Evolutionary conservation across 2,888 invertebrate genomes (phyloP), one percentile per base, ranked within the genome.

Genomic region (Zeuzera pyrina): DNA sequence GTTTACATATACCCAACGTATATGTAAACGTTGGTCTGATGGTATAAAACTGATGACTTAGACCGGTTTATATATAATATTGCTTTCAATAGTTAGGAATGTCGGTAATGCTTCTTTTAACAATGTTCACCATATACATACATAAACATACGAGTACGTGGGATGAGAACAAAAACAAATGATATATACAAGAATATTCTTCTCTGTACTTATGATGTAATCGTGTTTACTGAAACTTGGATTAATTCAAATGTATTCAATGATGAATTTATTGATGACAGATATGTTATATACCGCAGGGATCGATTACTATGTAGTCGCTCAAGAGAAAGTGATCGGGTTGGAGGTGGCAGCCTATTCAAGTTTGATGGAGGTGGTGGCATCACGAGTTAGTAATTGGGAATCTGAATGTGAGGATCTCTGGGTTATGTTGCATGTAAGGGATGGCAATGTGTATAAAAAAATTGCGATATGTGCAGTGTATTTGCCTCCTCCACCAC

Each of bases 191-290:
- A 30, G 12, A 43, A 42, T 31, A 30, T 42, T 21, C 21, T 38
- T n/a, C 12, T 31, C 1, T 27, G 12, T 31, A 25, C 37, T 12
- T 43, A 41, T 29, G 35, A 39, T 12, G 19, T 45, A n/a, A 42
- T 46, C 11, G 34, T 34, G 3, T 34, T 48, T 10, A 42, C 38
- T 19, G 42, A 48, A 33, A 42, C 44, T 2, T 48, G 43, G 45
- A 11, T 48, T 2, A 44, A 42, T 15, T n/a, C 16, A 16, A 33
- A 26, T 24, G 35, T 46, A 13, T 15, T 19, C 8, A 30, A 39
- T 15, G 28, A 34, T 15, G 47, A 45, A 26, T 31, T 44, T 12
- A 36, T 49, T 13, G 45, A 45, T 13, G n/a, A 30, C 3, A 29
- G 45, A 12, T 47, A 46, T 27, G 16, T 31, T 10, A 33, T 45